phyloP scores from a whole-genome alignment of 1,140 invertebrate genomes.

The Lasaia peninsularis region DNA sequence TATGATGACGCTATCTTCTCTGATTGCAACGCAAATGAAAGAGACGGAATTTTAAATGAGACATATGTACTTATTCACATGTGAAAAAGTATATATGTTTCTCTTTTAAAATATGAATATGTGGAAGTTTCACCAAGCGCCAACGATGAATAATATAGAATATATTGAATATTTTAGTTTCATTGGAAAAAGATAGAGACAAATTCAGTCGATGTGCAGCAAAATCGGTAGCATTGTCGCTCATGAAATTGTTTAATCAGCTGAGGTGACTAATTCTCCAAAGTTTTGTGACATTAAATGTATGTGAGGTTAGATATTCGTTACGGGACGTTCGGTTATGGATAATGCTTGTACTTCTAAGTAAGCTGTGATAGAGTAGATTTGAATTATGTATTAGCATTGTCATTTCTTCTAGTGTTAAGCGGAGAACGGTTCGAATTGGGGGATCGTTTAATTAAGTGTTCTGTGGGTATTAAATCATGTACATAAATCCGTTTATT shows the following conservation, averaged over 20 bases:
- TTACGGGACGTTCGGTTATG: constrained; percentile 22
- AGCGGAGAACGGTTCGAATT: constrained; percentile 43
- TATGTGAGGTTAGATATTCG: constrained; percentile 18
- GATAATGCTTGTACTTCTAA: constrained; percentile 49
- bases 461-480: constrained; percentile 47
- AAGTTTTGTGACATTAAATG: background rate
- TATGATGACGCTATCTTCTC: too few relatives aligned
- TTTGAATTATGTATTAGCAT: constrained; percentile 52
- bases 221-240: too few relatives aligned
- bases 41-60: too few relatives aligned
- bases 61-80: too few relatives aligned
- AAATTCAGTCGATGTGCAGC: too few relatives aligned
- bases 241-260: background rate
- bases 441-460: constrained; percentile 49
- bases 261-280: constrained; percentile 1
- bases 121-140: too few relatives aligned
- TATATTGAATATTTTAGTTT: too few relatives aligned
- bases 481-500: constrained; percentile 66
- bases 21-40: too few relatives aligned
- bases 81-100: too few relatives aligned
- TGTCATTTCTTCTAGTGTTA: constrained; percentile 53
- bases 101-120: too few relatives aligned
- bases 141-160: too few relatives aligned
- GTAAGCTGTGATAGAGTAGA: constrained; percentile 73
- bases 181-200: background rate